phyloP scores from a whole-genome alignment of 2,113 vertebrate species.

The Cepphus grylle region DNA sequence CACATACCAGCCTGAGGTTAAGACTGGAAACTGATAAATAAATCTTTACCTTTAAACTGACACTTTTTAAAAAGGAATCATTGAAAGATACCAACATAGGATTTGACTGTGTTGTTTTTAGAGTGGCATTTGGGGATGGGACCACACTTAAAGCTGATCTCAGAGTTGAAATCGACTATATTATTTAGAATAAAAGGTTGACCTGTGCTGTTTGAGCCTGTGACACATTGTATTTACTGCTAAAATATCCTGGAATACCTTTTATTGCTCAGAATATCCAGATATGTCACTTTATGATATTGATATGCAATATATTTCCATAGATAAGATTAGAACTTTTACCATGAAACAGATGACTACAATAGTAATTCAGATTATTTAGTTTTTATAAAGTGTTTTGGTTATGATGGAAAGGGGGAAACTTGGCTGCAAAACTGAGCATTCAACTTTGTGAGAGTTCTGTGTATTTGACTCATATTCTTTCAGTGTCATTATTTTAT shows the following conservation, averaged over 20 bases:
- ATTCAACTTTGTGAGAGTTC: slow-evolving; percentile 70
- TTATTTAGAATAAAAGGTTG: slow-evolving; percentile 33
- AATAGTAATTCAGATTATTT: slow-evolving; percentile 69
- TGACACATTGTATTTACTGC: slow-evolving; percentile 54
- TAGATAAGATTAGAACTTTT: slow-evolving; percentile 66
- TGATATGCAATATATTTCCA: slow-evolving; percentile 75
- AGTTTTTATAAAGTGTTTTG: slow-evolving; percentile 73
- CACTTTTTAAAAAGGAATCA: not conserved
- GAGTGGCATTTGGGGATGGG: not conserved
- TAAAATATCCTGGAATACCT: slow-evolving; percentile 56
- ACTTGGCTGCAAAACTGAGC: slow-evolving; percentile 70
- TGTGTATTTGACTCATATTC: slow-evolving; percentile 74
- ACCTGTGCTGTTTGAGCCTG: slow-evolving; percentile 60
- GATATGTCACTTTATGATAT: slow-evolving; percentile 57
- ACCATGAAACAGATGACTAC: slow-evolving; percentile 61
- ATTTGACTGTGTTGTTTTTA: not conserved
- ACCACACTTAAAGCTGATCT: slow-evolving; percentile 27
- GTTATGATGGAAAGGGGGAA: slow-evolving; percentile 58
- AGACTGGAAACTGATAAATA: slow-evolving; percentile 41
- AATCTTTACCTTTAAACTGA: slow-evolving; percentile 48
- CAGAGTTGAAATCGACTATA: not conserved
- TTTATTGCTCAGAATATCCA: slow-evolving; percentile 63
- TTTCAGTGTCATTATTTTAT: slow-evolving; percentile 74
- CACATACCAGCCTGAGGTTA: not conserved
- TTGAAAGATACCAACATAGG: not conserved